These are phyloP conservation scores for Sphenodon punctatus DNA, from an alignment of 2,797 vertebrate species.

Conservation along the genomic window DNA sequence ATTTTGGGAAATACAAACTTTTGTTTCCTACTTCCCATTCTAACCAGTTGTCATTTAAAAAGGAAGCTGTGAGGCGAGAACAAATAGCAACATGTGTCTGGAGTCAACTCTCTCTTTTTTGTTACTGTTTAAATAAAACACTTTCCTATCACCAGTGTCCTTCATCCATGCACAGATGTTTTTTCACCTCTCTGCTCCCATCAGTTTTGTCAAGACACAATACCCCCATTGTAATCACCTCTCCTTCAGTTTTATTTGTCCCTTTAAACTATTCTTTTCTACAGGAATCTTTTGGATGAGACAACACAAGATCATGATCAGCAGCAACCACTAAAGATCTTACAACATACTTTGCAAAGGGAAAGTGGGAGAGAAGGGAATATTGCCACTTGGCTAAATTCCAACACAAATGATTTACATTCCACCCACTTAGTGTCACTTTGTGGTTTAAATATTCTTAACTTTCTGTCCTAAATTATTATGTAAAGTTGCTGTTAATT, in stretches of 20 bases:
- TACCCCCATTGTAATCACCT: not conserved
- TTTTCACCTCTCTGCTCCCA: conserved; percentile 13
- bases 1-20: not conserved
- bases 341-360: not conserved
- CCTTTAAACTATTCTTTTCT: not conserved
- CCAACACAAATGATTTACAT: not conserved
- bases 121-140: conserved; percentile 12
- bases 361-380: not conserved
- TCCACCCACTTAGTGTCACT: not conserved
- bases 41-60: conserved; percentile 1
- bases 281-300: not conserved
- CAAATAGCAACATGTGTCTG: conserved; percentile 20
- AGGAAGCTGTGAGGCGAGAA: not conserved
- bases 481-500: no score
- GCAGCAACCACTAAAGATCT: not conserved
- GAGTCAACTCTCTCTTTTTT: not conserved
- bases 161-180: not conserved
- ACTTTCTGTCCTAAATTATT: no score
- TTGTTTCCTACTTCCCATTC: not conserved
- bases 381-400: not conserved
- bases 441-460: no score
- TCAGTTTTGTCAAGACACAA: not conserved
- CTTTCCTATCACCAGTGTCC: not conserved
- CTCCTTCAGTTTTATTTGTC: not conserved
- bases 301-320: not conserved